These are phyloP conservation scores for Chloroceryle aenea DNA, from an alignment of 2,113 vertebrate genomes.

Conservation along the genomic window DNA sequence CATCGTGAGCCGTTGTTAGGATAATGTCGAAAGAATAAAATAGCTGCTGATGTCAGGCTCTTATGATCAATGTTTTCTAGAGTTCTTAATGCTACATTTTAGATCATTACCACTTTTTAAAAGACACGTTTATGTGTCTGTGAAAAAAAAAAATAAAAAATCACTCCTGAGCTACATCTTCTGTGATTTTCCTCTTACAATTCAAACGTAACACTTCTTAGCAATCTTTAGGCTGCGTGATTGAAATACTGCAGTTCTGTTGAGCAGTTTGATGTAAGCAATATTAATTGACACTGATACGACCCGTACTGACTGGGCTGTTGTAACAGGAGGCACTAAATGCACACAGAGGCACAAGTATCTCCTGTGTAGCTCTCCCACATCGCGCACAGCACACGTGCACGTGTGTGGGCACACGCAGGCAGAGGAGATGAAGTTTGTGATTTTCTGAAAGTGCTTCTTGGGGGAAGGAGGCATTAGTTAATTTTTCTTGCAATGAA, in stretches of 20 bases:
- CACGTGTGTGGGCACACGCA: accelerated
- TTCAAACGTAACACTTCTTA: neutral
- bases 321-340: neutral
- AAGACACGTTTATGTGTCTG: neutral
- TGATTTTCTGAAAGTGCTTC: neutral
- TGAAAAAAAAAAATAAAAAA: neutral
- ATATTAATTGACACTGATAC: neutral
- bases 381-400: neutral
- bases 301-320: neutral
- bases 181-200: neutral
- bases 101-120: neutral
- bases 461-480: neutral
- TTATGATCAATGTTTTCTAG: neutral
- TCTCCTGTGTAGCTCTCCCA: accelerated
- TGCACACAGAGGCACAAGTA: accelerated
- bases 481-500: neutral
- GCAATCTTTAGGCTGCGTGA: neutral
- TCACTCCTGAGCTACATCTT: neutral
- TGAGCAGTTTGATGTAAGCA: neutral
- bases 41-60: neutral
- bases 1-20: accelerated
- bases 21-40: neutral
- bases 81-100: neutral
- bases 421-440: neutral
- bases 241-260: neutral